phyloP scores from a whole-genome alignment of 2,888 invertebrate genomes.

The Tetropium fuscum region DNA sequence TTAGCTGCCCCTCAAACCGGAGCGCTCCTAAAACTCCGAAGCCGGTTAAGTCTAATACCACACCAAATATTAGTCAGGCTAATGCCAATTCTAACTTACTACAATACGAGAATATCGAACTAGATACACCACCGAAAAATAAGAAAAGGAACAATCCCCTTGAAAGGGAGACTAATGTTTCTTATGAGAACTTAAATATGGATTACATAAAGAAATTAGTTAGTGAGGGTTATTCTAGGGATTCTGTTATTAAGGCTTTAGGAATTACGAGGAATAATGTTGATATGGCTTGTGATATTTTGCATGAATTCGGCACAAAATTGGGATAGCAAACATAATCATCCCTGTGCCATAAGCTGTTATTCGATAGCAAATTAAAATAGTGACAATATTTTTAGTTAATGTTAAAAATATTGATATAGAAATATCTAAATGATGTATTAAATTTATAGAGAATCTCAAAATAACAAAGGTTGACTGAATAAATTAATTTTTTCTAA shows the following conservation, averaged over 20 bases:
- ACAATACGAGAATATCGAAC: slow-evolving; percentile 47
- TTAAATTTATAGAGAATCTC: too few species aligned
- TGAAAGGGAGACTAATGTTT: slow-evolving; percentile 64
- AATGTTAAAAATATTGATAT: neutral
- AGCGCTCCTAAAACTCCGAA: slow-evolving; percentile 42
- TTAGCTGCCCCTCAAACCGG: slow-evolving; percentile 58
- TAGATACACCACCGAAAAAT: slow-evolving; percentile 56
- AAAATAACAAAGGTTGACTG: too few species aligned
- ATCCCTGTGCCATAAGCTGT: slow-evolving; percentile 6
- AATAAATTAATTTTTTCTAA: too few species aligned
- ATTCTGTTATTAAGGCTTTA: slow-evolving; percentile 90
- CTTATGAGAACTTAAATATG: slow-evolving; percentile 91
- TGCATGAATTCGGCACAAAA: slow-evolving; percentile 58
- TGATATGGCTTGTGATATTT: slow-evolving; percentile 90
- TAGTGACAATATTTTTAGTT: slow-evolving; percentile 18
- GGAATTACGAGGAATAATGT: slow-evolving; percentile 94
- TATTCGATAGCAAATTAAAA: slow-evolving; percentile 25
- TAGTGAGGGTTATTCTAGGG: slow-evolving; percentile 90
- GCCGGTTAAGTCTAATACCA: slow-evolving; percentile 70
- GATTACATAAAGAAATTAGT: slow-evolving; percentile 91
- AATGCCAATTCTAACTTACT: slow-evolving; percentile 27
- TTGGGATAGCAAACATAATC: slow-evolving; percentile 52
- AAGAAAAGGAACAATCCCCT: slow-evolving; percentile 59
- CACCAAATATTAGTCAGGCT: slow-evolving; percentile 68
- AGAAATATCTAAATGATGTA: too few species aligned